These are phyloP conservation scores for Mercenaria mercenaria DNA, from an alignment of 1,140 invertebrate species.

Conservation along the genomic window DNA sequence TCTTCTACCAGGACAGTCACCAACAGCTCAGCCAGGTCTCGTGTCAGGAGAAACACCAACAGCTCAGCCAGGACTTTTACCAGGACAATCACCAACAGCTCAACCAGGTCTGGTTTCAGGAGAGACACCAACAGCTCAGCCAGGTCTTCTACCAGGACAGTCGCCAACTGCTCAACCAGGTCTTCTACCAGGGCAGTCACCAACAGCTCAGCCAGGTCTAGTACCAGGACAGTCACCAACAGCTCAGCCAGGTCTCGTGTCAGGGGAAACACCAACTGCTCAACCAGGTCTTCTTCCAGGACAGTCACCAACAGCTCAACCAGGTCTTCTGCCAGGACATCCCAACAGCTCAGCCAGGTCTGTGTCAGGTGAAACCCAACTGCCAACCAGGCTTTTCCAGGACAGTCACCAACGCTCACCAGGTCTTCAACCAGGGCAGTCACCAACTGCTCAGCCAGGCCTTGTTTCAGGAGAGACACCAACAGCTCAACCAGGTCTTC, in stretches of 20 bases:
- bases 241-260: conserved; percentile 37
- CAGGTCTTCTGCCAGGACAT: neutral
- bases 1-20: neutral
- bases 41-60: conserved; percentile 44
- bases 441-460: conserved; percentile 49
- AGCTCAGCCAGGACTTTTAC: conserved; percentile 8
- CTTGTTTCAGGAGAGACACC: neutral
- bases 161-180: conserved; percentile 51
- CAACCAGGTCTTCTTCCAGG: conserved; percentile 26
- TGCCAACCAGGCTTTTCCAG: conserved; percentile 20
- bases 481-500: conserved; percentile 15
- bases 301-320: conserved; percentile 49
- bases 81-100: conserved; percentile 35
- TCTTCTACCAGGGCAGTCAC: neutral
- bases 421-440: neutral
- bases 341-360: conserved; percentile 4
- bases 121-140: conserved; percentile 40
- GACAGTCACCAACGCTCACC: conserved; percentile 16
- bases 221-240: conserved; percentile 6
- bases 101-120: neutral
- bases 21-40: conserved; percentile 46
- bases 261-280: conserved; percentile 58
- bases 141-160: conserved; percentile 20
- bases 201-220: conserved; percentile 47
- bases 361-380: neutral